Conservation (phyloP, 2,113 vertebrate genomes). For the Chaenogobius annularis region DNA sequence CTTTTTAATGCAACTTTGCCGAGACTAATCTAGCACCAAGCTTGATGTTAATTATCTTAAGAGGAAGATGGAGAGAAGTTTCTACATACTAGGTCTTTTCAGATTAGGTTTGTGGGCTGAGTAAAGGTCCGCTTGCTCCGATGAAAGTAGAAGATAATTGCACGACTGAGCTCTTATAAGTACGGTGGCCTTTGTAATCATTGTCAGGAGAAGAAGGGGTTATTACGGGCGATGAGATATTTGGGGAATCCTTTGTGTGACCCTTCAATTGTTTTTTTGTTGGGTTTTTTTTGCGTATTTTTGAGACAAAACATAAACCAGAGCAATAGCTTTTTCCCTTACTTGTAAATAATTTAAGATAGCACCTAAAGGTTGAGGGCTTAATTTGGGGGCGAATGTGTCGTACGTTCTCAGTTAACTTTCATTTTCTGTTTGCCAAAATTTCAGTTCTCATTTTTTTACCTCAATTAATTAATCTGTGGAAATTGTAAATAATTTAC, state of each 20-base stretch:
- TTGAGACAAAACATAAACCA: too few relatives aligned
- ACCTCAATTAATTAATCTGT: neutral
- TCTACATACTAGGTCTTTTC: slow-evolving; percentile 60
- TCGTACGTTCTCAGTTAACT: neutral
- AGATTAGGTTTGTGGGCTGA: slow-evolving; percentile 64
- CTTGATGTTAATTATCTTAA: slow-evolving; percentile 70
- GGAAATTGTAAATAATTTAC: too few relatives aligned
- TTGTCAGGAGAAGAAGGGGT: slow-evolving; percentile 55
- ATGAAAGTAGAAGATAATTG: slow-evolving; percentile 58
- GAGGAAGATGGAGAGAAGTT: slow-evolving; percentile 67
- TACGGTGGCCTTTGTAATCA: slow-evolving; percentile 63
- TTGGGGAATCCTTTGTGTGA: slow-evolving; percentile 49
- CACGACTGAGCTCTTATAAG: slow-evolving; percentile 70
- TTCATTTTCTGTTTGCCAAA: neutral
- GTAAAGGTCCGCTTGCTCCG: slow-evolving; percentile 32
- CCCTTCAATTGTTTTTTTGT: slow-evolving; percentile 46
- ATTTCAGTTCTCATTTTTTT: neutral
- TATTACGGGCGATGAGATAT: slow-evolving; percentile 32
- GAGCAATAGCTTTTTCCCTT: too few relatives aligned
- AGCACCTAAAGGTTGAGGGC: too few relatives aligned
- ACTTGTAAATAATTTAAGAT: too few relatives aligned
- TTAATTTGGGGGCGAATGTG: neutral
- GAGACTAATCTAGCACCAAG: slow-evolving; percentile 73
- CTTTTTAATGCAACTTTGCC: slow-evolving; percentile 65
- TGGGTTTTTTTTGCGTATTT: neutral